Evolutionary conservation across 92 coral and sea anemone species (phyloP).

Genomic region (Isaurus tuberculatus): DNA sequence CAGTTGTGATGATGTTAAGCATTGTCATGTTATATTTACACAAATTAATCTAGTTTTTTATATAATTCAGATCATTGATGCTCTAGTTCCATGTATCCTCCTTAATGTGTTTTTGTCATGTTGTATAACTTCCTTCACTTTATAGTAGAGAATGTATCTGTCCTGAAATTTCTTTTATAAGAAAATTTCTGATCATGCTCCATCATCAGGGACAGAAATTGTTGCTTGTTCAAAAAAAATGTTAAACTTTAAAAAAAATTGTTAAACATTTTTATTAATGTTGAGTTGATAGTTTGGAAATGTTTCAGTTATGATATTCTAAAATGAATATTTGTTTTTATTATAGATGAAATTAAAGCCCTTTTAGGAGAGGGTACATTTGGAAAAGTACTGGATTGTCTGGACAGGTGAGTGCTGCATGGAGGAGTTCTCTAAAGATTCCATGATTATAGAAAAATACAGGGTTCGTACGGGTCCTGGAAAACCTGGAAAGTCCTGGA

Average conservation of each 20-base stretch:
- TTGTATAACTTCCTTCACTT: neutral
- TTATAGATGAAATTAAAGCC: slow-evolving; percentile 83
- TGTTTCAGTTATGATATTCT: neutral
- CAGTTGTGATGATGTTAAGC: slow-evolving; percentile 13
- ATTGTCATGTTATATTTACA: neutral
- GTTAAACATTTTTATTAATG: neutral
- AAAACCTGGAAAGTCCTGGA: no score
- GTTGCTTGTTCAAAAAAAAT: neutral
- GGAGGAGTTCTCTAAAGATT: neutral
- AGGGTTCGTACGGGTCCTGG: no score
- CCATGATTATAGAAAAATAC: no score
- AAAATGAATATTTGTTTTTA: slow-evolving; percentile 26
- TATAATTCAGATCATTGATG: neutral
- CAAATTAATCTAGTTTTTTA: slow-evolving; percentile 1
- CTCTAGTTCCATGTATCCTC: neutral
- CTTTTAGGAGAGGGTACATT: slow-evolving; percentile 98
- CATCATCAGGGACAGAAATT: slow-evolving; percentile 5
- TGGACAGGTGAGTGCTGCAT: slow-evolving; percentile 79
- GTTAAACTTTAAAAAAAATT: neutral
- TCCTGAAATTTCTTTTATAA: neutral
- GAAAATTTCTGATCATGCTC: neutral
- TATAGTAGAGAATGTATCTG: slow-evolving; percentile 2
- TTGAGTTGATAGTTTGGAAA: neutral
- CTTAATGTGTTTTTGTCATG: neutral
- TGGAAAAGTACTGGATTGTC: slow-evolving; percentile 95